These are phyloP conservation scores for honey bee (Apis mellifera) DNA, from an alignment of 1,140 invertebrate species.

Conservation along the genomic window Amel_HAv3.1 CM009933.2:9502001-9502500, in stretches of 20 bases:
- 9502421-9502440: constrained; percentile 3
- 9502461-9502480: constrained; percentile 24
- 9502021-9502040: neutral
- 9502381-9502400: constrained; percentile 9
- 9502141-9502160: no score
- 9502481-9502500: neutral
- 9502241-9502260: neutral
- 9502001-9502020: neutral
- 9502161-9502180: neutral
- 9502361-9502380: neutral
- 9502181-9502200: neutral
- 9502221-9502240: neutral
- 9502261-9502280: neutral
- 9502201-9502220: neutral
- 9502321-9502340: neutral
- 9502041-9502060: neutral
- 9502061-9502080: no score
- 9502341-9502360: constrained; percentile 1
- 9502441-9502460: constrained; percentile 23
- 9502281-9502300: constrained; percentile 22
- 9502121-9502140: no score
- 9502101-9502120: neutral
- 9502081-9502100: neutral
- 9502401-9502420: neutral
- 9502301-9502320: constrained; percentile 15